These are phyloP conservation scores for Aspidapion aeneum DNA, from an alignment of 2,888 invertebrate species.

Conservation along the genomic window DNA sequence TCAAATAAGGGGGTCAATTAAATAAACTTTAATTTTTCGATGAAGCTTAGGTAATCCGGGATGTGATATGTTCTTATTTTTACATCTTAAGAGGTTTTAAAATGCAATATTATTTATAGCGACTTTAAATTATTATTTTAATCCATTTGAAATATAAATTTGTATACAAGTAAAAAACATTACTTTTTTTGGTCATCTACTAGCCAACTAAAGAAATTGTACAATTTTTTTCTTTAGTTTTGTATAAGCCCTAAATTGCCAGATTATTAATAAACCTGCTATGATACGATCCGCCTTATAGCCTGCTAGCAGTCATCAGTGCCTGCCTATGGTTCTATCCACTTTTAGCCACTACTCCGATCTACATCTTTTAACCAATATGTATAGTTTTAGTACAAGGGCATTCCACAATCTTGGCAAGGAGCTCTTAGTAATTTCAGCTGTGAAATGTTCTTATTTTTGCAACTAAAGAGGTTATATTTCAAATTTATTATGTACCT, in stretches of 20 bases:
- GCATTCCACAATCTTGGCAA: conserved; percentile 75
- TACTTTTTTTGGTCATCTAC: too few species aligned
- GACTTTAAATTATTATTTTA: too few species aligned
- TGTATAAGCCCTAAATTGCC: too few species aligned
- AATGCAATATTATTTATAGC: too few species aligned
- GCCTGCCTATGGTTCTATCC: conserved; percentile 87
- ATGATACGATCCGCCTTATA: conserved; percentile 86
- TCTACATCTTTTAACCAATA: conserved; percentile 87
- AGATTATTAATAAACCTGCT: too few species aligned
- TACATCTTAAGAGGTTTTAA: neutral
- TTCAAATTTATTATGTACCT: too few species aligned
- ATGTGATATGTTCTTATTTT: neutral
- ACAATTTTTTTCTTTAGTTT: neutral
- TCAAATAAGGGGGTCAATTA: conserved; percentile 55
- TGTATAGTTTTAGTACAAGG: conserved; percentile 82
- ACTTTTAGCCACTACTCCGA: conserved; percentile 90
- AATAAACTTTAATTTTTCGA: conserved; percentile 29
- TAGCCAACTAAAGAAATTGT: too few species aligned
- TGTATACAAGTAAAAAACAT: too few species aligned
- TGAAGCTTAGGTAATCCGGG: neutral
- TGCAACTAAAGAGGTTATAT: too few species aligned
- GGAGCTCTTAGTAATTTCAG: conserved; percentile 84
- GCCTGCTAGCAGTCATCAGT: conserved; percentile 70
- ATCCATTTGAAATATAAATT: too few species aligned
- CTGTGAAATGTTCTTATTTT: too few species aligned